Evolutionary conservation across 2,888 invertebrate genomes (phyloP).

Genomic region (Agriotes lineatus): DNA sequence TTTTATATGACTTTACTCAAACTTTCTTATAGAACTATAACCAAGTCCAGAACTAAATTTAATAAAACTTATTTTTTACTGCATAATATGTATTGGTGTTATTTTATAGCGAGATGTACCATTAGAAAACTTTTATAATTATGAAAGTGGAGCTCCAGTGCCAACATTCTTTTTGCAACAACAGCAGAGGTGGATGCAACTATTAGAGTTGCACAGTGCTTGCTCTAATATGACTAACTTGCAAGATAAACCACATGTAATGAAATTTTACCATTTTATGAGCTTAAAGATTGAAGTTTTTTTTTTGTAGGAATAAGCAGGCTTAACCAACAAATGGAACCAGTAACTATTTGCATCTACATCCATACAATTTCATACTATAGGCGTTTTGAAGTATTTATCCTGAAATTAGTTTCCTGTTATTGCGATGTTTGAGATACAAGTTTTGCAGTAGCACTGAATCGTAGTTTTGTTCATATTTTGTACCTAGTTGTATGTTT

Average conservation of each 20-base stretch:
- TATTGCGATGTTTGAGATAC: slow-evolving; percentile 64
- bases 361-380: slow-evolving; percentile 53
- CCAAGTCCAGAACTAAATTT: no score
- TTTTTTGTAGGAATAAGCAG: slow-evolving; percentile 67
- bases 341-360: slow-evolving; percentile 53
- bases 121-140: slow-evolving; percentile 57
- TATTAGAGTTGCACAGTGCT: slow-evolving; percentile 58
- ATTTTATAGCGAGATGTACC: slow-evolving; percentile 56
- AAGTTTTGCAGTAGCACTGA: slow-evolving; percentile 61
- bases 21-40: no score
- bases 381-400: slow-evolving; percentile 61
- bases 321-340: slow-evolving; percentile 67
- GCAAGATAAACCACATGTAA: slow-evolving; percentile 64
- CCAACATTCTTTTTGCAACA: slow-evolving; percentile 49
- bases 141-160: slow-evolving; percentile 57
- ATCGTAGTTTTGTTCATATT: slow-evolving; percentile 51
- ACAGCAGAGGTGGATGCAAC: slow-evolving; percentile 56
- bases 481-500: slow-evolving; percentile 41
- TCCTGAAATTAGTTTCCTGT: slow-evolving; percentile 62
- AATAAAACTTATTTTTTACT: no score
- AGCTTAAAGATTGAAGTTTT: neutral
- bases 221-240: slow-evolving; percentile 59
- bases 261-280: slow-evolving; percentile 8
- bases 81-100: no score
- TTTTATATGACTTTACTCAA: no score